Percentiles rank a stretch among this genome's conserved stretches.
phyloP scores from a whole-genome alignment of 2,888 invertebrate species.

The Molanna angustata region DNA sequence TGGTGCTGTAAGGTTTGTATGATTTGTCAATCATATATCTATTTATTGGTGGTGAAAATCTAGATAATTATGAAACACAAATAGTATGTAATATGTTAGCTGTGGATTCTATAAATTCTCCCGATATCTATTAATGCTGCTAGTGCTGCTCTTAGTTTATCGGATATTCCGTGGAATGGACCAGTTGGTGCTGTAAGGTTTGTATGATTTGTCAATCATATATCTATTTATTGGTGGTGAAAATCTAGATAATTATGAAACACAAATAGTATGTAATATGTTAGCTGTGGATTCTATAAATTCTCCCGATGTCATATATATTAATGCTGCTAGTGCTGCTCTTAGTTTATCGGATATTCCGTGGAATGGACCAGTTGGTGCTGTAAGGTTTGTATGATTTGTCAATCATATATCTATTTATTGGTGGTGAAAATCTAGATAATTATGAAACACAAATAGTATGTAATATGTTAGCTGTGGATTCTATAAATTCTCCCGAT shows the following conservation, averaged over 20 bases:
- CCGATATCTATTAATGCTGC: conserved; percentile 95
- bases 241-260: conserved; percentile 74
- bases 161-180: conserved; percentile 96
- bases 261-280: conserved; percentile 89
- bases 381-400: conserved; percentile 72
- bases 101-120: conserved; percentile 81
- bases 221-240: too few relatives aligned
- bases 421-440: too few relatives aligned
- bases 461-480: conserved; percentile 91
- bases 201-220: too few relatives aligned
- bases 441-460: conserved; percentile 79
- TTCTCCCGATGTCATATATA: conserved; percentile 85
- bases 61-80: conserved; percentile 76
- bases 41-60: too few relatives aligned
- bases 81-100: conserved; percentile 91
- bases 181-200: conserved; percentile 88
- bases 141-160: conserved; percentile 85
- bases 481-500: conserved; percentile 84
- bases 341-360: conserved; percentile 91
- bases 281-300: conserved; percentile 84
- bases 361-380: conserved; percentile 94
- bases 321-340: conserved; percentile 95
- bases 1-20: conserved; percentile 77
- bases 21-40: too few relatives aligned
- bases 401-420: too few relatives aligned